phyloP scores from a whole-genome alignment of 2,113 vertebrate species.

The Rhabdomys dilectus region DNA sequence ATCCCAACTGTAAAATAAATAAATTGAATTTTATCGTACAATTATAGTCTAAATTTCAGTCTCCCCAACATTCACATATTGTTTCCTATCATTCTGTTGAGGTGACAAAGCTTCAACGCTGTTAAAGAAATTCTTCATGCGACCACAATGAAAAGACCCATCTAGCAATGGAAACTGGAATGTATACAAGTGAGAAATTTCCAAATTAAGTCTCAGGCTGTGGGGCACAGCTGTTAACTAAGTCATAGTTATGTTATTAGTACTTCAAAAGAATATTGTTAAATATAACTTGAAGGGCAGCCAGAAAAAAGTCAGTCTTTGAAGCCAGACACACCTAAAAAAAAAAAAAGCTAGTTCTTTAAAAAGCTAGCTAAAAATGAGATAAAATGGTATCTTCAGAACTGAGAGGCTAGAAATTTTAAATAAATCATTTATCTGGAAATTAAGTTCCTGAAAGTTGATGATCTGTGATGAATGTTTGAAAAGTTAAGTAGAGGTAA shows the following conservation, averaged over 20 bases:
- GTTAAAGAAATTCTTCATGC: background rate
- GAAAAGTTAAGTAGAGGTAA: background rate
- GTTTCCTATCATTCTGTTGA: background rate
- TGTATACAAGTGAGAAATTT: background rate
- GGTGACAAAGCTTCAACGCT: background rate
- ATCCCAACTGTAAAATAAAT: background rate
- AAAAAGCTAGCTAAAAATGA: too few species aligned
- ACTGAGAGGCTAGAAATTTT: background rate
- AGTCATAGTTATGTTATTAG: background rate
- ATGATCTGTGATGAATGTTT: background rate
- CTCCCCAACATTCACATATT: background rate
- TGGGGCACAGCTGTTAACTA: background rate
- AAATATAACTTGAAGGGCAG: background rate
- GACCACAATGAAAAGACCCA: background rate
- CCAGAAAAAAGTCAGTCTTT: background rate
- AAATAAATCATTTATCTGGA: background rate
- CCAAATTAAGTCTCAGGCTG: background rate
- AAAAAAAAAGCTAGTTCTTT: too few species aligned
- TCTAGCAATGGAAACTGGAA: background rate
- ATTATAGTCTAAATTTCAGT: background rate
- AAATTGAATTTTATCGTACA: background rate
- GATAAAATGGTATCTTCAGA: background rate
- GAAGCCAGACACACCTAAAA: background rate
- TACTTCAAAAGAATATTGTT: background rate
- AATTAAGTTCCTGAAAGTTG: background rate